Conservation (phyloP, 2,797 vertebrate species). For the Sebastes itinus region DNA sequence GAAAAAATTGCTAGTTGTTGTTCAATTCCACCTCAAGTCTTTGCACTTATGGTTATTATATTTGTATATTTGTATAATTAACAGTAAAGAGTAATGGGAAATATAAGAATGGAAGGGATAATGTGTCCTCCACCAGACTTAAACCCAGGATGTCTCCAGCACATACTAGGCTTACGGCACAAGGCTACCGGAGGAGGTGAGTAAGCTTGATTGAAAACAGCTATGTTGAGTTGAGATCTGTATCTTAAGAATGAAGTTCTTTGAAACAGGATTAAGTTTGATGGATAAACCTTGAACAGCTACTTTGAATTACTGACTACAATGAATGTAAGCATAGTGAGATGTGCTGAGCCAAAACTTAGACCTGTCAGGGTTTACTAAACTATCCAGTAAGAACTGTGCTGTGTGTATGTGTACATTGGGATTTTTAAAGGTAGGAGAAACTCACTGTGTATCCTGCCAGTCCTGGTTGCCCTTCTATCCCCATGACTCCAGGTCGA, state of each 20-base stretch:
- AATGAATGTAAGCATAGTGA: not conserved
- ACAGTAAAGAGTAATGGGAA: not conserved
- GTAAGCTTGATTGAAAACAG: not conserved
- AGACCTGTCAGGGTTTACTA: not conserved
- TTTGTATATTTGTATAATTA: not conserved
- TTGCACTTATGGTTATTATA: not conserved
- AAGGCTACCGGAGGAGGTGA: not conserved
- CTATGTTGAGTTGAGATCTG: not conserved
- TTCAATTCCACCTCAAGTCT: constrained; percentile 1
- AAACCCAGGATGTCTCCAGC: not conserved
- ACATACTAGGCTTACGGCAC: not conserved
- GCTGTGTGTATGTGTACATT: not conserved
- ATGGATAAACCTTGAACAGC: not conserved
- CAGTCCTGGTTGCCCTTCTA: constrained; percentile 89
- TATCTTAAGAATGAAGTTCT: not conserved
- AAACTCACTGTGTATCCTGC: constrained; percentile 89
- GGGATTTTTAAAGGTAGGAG: not conserved
- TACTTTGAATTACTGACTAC: not conserved
- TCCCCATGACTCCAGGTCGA: constrained; percentile 87
- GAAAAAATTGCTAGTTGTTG: not conserved
- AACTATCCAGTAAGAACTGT: not conserved
- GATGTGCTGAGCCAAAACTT: not conserved
- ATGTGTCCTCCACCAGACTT: not conserved
- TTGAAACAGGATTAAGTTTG: not conserved
- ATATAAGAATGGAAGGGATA: not conserved